Conservation (phyloP, 2,113 vertebrate genomes). For the Suricata suricatta region DNA sequence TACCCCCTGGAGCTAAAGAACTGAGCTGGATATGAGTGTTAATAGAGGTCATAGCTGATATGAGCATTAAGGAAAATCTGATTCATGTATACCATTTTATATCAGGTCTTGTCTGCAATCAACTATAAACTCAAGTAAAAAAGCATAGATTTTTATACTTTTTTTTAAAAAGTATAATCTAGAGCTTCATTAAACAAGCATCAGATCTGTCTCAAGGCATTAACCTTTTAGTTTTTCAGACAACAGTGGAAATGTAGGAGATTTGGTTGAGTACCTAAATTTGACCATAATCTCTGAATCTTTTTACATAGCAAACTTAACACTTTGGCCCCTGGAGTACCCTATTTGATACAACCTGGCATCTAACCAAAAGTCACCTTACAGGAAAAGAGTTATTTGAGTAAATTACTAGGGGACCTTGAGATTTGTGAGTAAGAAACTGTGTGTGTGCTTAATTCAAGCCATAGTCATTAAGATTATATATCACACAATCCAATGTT, state of each 20-base stretch:
- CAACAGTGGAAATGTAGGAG: not conserved
- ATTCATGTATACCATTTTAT: not conserved
- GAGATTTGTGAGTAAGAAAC: conserved; percentile 24
- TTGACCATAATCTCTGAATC: not conserved
- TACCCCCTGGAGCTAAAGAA: not conserved
- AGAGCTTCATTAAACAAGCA: not conserved
- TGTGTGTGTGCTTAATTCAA: conserved; percentile 59
- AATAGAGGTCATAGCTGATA: not conserved
- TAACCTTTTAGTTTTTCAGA: conserved; percentile 16
- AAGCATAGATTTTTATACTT: not conserved
- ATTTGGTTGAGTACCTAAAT: not conserved
- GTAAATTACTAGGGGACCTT: conserved; percentile 36
- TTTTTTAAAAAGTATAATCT: not conserved
- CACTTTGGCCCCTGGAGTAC: not conserved
- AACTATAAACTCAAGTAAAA: not conserved
- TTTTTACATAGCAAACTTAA: not conserved
- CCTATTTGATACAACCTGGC: not conserved
- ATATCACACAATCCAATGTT: not conserved
- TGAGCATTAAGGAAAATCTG: not conserved
- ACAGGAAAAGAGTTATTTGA: not conserved
- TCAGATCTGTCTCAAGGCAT: not conserved
- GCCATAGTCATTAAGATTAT: conserved; percentile 50
- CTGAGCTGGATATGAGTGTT: not conserved
- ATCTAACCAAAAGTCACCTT: conserved; percentile 37
- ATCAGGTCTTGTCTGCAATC: not conserved